Evolutionary conservation across 2,888 invertebrate genomes (phyloP).

Genomic region (Ornithoptera priamus): DNA sequence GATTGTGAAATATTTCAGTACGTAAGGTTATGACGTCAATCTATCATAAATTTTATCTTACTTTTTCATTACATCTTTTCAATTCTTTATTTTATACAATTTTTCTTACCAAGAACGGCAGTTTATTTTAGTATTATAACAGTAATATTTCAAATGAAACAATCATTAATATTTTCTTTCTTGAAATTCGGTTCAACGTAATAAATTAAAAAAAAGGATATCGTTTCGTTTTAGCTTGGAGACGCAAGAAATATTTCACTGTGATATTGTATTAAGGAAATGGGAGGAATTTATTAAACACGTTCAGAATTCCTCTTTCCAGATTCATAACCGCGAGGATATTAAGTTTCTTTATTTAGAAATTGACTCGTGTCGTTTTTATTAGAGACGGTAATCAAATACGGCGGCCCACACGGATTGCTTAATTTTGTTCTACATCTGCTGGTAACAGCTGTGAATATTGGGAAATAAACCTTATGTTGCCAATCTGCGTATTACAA

Average conservation of each 20-base stretch:
- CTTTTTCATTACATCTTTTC: no score
- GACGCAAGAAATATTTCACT: not conserved
- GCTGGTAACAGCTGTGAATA: not conserved
- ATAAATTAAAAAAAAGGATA: not conserved
- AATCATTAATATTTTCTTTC: no score
- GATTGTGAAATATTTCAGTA: no score
- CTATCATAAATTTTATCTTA: no score
- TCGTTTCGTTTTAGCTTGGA: not conserved
- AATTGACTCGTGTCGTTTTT: constrained; percentile 6
- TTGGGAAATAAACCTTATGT: no score
- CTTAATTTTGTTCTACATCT: constrained; percentile 3
- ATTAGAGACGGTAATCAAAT: constrained; percentile 6
- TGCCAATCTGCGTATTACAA: no score
- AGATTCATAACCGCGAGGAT: constrained; percentile 13
- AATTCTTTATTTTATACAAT: no score
- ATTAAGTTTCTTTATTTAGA: constrained; percentile 25
- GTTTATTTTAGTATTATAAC: no score
- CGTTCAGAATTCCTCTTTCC: constrained; percentile 13
- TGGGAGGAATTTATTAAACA: constrained; percentile 9
- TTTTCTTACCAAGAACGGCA: no score
- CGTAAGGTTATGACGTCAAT: no score
- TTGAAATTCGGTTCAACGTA: no score
- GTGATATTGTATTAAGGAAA: not conserved
- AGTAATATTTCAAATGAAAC: no score
- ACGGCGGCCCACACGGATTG: constrained; percentile 13